A percentile compares a stretch with the other conserved stretches of the same genome.
These are phyloP conservation scores for Adelges cooleyi DNA, from an alignment of 1,140 invertebrate genomes.

Conservation along the genomic window DNA sequence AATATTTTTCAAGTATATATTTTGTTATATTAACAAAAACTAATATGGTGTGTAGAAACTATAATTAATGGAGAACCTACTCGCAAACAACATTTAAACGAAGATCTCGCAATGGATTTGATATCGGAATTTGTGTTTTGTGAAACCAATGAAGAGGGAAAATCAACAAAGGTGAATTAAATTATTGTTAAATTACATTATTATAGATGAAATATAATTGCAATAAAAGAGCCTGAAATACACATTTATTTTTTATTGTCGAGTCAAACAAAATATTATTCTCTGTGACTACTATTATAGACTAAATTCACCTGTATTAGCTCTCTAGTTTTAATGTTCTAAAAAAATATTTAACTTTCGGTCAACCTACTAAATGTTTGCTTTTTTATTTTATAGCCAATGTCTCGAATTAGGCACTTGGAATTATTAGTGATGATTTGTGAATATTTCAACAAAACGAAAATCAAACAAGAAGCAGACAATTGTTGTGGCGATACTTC, in stretches of 20 bases:
- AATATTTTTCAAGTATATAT: no score
- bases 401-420: constrained; percentile 13
- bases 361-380: no score
- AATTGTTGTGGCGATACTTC: constrained; percentile 53
- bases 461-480: constrained; percentile 15
- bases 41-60: constrained; percentile 32
- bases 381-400: not conserved
- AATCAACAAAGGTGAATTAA: constrained; percentile 33
- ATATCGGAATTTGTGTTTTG: constrained; percentile 73
- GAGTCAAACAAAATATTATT: no score
- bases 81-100: constrained; percentile 42
- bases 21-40: no score
- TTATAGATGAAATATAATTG: no score
- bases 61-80: constrained; percentile 35
- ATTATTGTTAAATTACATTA: not conserved
- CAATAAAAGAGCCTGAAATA: no score
- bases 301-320: no score
- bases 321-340: no score
- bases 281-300: no score
- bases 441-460: constrained; percentile 19
- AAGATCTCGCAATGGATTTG: constrained; percentile 56
- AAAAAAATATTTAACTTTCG: no score
- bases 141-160: constrained; percentile 54
- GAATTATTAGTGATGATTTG: constrained; percentile 11
- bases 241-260: no score